phyloP scores from a whole-genome alignment of 2,888 invertebrate species.

The Philaethria dido region DNA sequence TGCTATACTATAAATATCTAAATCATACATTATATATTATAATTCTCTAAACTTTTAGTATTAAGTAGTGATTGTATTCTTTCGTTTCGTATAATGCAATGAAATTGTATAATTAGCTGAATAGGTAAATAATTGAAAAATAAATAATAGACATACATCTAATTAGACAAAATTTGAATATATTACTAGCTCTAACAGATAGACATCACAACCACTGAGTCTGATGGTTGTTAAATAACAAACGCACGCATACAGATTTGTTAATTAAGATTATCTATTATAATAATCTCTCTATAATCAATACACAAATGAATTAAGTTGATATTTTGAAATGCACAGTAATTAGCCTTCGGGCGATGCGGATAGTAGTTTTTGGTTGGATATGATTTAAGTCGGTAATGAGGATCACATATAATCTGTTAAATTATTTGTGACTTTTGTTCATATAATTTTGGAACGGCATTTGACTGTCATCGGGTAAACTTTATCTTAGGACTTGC shows the following conservation, averaged over 20 bases:
- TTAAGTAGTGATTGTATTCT: too few species aligned
- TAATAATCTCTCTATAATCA: conserved; percentile 28
- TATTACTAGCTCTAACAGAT: neutral
- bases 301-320: conserved; percentile 25
- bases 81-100: too few species aligned
- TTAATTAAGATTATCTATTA: conserved; percentile 20
- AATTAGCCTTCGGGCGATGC: conserved; percentile 19
- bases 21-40: too few species aligned
- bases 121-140: too few species aligned
- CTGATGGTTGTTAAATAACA: neutral
- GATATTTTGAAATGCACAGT: conserved; percentile 20
- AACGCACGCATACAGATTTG: neutral
- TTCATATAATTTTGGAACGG: neutral
- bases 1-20: too few species aligned
- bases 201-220: neutral
- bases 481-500: too few species aligned
- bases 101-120: too few species aligned
- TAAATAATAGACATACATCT: too few species aligned
- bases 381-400: conserved; percentile 17
- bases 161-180: too few species aligned
- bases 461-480: too few species aligned
- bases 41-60: too few species aligned
- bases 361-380: conserved; percentile 16
- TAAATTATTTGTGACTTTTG: neutral
- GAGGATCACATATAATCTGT: neutral